Evolutionary conservation across 2,888 invertebrate genomes (phyloP), one percentile per base, ranked within the genome.

Genomic region (Pandemis heparana): DNA sequence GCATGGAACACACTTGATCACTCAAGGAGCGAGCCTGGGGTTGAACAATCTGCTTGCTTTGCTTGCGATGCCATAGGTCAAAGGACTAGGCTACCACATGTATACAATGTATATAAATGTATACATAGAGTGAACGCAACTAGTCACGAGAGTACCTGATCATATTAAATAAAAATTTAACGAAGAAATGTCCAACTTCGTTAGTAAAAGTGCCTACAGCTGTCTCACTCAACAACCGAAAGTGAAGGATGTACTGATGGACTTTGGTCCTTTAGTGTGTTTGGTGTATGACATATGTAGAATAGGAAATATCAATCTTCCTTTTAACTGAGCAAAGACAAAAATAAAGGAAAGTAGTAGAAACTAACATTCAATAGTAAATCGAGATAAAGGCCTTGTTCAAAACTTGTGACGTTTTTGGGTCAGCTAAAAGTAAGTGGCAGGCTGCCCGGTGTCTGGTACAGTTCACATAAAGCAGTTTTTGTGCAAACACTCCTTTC

Each of bases 401-500:
- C 69, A 74, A 65, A 63, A 69, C 56, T 70, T 64, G 59, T 71
- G 75, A 72, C 75, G 67, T 75, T 70, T 76, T 75, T 75, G 56
- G 77, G 77, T 77, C 77, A 77, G 23, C 66, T 64, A 41, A 56
- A 68, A 74, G 70, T 72, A 69, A 71, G 56, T 56, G 56, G 56
- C 65, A 78, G 80, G 82, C 78, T 56, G 79, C 76, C 73, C 75
- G 69, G 68, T 72, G 70, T 77, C 76, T 67, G 68, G 75, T 77
- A 69, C 39, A 32, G 53, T 71, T 61, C 69, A 61, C 78, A 75
- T 77, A 77, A 75, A 75, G 77, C 76, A 75, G 78, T 81, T 84
- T 84, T 83, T 83, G 80, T 81, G 78, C 76, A 74, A 77, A 80
- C 81, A 79, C 79, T 84, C 83, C 80, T 82, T 86, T 87, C 81